Evolutionary conservation across 2,888 invertebrate genomes (phyloP).

Genomic region (Leptopilina myrica): DNA sequence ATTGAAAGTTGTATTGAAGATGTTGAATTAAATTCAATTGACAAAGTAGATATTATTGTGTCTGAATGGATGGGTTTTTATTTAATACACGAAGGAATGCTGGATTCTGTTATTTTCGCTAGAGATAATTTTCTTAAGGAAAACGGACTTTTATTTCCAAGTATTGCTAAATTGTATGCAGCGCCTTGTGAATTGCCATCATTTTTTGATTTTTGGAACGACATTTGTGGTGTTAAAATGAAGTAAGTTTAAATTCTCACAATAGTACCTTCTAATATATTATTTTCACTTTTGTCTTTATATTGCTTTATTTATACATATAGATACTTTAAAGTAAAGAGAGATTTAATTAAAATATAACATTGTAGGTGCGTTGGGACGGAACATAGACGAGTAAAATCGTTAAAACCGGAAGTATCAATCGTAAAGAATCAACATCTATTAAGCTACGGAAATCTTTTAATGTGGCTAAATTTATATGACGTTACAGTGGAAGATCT

Average conservation of each 20-base stretch:
- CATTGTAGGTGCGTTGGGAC: slow-evolving; percentile 78
- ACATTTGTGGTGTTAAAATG: slow-evolving; percentile 90
- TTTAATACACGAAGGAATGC: slow-evolving; percentile 95
- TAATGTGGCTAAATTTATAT: slow-evolving; percentile 84
- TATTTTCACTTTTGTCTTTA: no score
- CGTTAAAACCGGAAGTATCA: slow-evolving; percentile 83
- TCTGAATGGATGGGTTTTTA: slow-evolving; percentile 99
- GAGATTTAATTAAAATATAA: background rate
- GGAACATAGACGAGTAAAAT: slow-evolving; percentile 81
- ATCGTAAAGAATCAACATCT: slow-evolving; percentile 80
- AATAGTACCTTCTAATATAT: no score
- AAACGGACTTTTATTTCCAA: slow-evolving; percentile 87
- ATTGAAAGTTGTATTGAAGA: slow-evolving; percentile 89
- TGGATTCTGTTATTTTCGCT: slow-evolving; percentile 91
- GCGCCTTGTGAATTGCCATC: slow-evolving; percentile 82
- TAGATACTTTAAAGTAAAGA: background rate
- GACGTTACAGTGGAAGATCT: slow-evolving; percentile 81
- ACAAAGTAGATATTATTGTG: slow-evolving; percentile 91
- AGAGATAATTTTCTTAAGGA: slow-evolving; percentile 88
- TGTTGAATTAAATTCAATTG: slow-evolving; percentile 81
- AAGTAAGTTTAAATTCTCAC: slow-evolving; percentile 64
- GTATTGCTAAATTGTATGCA: slow-evolving; percentile 83
- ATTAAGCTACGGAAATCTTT: slow-evolving; percentile 81
- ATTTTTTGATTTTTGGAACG: slow-evolving; percentile 85
- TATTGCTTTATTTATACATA: no score